Conservation (phyloP, 2,888 invertebrate species). For the Torymus auratus region DNA sequence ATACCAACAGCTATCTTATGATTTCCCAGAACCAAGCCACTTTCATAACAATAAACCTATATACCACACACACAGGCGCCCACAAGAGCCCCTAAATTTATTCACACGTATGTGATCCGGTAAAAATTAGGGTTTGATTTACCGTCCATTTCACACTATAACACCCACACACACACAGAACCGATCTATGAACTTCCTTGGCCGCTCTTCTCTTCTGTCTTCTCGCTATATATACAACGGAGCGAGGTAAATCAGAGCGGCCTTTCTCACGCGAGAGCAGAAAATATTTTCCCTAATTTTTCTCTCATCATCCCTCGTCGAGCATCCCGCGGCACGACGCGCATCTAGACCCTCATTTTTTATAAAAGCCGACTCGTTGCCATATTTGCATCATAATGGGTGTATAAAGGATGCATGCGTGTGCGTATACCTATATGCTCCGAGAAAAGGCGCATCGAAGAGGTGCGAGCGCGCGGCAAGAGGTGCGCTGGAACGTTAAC, state of each 20-base stretch:
- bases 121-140: constrained; percentile 27
- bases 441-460: background rate
- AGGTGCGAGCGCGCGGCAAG: background rate
- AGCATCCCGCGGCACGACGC: background rate
- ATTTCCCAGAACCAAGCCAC: too few relatives aligned
- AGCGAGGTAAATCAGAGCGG: background rate
- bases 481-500: too few relatives aligned
- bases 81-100: background rate
- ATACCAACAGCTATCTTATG: too few relatives aligned
- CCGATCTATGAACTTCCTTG: constrained; percentile 7
- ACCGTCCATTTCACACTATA: constrained; percentile 16
- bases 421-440: too few relatives aligned
- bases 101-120: constrained; percentile 20
- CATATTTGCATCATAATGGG: too few relatives aligned
- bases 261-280: constrained; percentile 20
- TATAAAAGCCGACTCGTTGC: background rate
- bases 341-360: constrained; percentile 24
- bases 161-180: background rate
- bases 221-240: background rate
- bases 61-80: too few relatives aligned
- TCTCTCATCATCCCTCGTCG: background rate
- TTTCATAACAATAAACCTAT: too few relatives aligned
- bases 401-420: too few relatives aligned
- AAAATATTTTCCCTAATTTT: constrained; percentile 41
- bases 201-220: background rate